These are phyloP conservation scores for Neodiprion virginianus DNA, from an alignment of 1,140 invertebrate species.

Conservation along the genomic window DNA sequence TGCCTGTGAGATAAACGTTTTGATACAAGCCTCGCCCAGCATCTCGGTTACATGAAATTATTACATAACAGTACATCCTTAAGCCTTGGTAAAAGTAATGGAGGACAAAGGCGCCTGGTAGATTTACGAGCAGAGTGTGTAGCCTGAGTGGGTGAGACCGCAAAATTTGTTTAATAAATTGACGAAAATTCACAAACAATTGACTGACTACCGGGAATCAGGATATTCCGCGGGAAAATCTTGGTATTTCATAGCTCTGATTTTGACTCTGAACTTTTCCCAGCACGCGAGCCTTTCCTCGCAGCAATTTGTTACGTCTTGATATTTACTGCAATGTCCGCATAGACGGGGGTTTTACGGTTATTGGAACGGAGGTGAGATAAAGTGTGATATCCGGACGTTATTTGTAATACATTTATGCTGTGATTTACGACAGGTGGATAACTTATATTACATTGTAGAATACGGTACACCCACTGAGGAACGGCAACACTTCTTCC, in stretches of 20 bases:
- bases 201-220: not conserved
- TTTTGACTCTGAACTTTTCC: too few relatives aligned
- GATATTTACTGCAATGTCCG: not conserved
- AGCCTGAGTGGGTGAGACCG: not conserved
- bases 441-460: too few relatives aligned
- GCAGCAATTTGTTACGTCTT: not conserved
- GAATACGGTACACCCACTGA: too few relatives aligned
- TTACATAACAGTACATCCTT: not conserved
- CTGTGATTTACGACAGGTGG: too few relatives aligned
- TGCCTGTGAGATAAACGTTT: too few relatives aligned
- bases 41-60: not conserved
- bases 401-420: not conserved
- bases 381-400: not conserved
- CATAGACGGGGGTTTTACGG: not conserved
- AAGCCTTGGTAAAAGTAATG: not conserved
- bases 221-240: not conserved
- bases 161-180: not conserved
- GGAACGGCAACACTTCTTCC: too few relatives aligned
- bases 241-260: too few relatives aligned
- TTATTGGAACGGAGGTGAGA: not conserved
- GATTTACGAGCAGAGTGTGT: not conserved
- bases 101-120: not conserved
- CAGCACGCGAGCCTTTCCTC: too few relatives aligned
- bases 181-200: not conserved
- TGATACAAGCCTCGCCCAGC: not conserved